A percentile compares a stretch with the other conserved stretches of the same genome.
These are phyloP conservation scores for Candidula unifasciata DNA, from an alignment of 2,888 invertebrate species.

Conservation along the genomic window DNA sequence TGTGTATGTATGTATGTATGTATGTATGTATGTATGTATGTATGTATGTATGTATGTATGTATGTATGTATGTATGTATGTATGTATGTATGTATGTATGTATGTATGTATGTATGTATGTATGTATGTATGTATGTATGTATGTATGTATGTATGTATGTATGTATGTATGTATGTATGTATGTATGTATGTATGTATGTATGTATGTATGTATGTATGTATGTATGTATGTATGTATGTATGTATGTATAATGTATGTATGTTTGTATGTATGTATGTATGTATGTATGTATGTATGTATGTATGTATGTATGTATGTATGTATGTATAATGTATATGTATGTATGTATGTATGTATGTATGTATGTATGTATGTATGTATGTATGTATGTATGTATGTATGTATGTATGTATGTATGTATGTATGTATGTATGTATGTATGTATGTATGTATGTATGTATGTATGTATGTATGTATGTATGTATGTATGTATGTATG, in stretches of 20 bases:
- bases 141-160: neutral
- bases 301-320: no score
- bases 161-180: neutral
- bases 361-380: neutral
- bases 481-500: constrained; percentile 15
- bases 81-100: no score
- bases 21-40: no score
- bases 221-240: neutral
- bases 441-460: constrained; percentile 13
- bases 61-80: no score
- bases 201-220: neutral
- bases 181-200: neutral
- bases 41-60: no score
- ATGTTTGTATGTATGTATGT: no score
- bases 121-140: no score
- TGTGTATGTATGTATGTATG: no score
- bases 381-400: neutral
- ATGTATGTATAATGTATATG: no score
- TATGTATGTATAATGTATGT: no score
- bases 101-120: no score
- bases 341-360: no score
- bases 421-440: constrained; percentile 6
- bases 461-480: constrained; percentile 13
- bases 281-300: neutral
- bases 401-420: constrained; percentile 3